Evolutionary conservation across 2,888 invertebrate genomes (phyloP), one percentile per base, ranked within the genome.

Genomic region (Tenthredo notha): DNA sequence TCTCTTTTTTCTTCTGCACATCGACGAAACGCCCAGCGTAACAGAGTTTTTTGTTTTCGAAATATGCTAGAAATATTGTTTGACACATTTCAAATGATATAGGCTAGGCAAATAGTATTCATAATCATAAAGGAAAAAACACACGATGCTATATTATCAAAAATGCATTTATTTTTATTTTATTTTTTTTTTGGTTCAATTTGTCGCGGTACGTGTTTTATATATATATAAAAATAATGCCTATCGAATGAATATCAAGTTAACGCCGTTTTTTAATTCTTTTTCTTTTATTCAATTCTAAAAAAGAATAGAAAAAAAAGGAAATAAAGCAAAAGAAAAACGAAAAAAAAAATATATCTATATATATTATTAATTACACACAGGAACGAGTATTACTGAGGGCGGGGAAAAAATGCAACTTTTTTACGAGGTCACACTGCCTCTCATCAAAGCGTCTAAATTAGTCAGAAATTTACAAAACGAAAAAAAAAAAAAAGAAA

Each of bases 161-260:
- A 83, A 70, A 83, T 80, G 80, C 80, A 67, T 67, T 29, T 33
- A 33, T 67, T 67, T 54, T 54, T 33, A 33, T 33, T 33, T 33
- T 33, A 10, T 25, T 54, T 78, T 54, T 58, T 54, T 40, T 80
- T 58, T 80, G 37, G 40, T 15, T 61, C 61, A 80, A 33, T 40
- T 80, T 80, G n/a, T 58, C 54, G 33, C 43, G 43, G 12, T 74
- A 74, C n/a, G 21, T 74, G 40, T 25, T 40, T 74, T 4, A 21
- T 80, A 77, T 33, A 77, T 33, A 33, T 77, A 80, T 61, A 80
- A 83, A 83, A 67, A 83, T 67, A 83, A 67, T 47, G 65, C 67
- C 83, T 47, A 83, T 83, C 43, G 67, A 67, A 70, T 70, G 47
- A 83, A 58, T 61, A 80, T 80, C 80, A 61, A 80, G 15, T 37